Base-by-base conservation (phyloP, 2,113 vertebrate genomes). In the Megatriorchis doriae region DNA sequence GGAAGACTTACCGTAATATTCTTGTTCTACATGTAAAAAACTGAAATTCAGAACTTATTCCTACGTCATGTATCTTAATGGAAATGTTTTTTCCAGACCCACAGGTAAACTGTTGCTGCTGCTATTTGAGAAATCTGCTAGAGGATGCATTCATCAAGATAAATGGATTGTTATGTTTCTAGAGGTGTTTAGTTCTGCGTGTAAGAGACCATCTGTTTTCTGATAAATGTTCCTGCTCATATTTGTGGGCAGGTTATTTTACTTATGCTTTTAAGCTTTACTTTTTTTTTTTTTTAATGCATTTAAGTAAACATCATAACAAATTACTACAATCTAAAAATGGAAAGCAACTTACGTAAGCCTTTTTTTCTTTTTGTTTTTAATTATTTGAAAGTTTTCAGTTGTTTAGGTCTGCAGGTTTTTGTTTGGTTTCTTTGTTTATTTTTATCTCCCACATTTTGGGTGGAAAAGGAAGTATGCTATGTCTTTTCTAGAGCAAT, bases 71-170 rank as follows among this genome's bases (percentile, higher is more conserved):
- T 58, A 18, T 68, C 56, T 66, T 73, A 32, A 43, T 31, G 31
- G 65, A 94, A 75, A 61, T n/a, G 19, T 32, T 13, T 43, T 86
- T 97, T 94, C 79, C 70, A 91, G 91, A 74, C 38, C 52, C 15
- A 3, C 78, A 96, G 97, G 63, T 94, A 95, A 97, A 95, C 81
- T 94, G 89, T 77, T 90, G 80, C 6, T 53, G 72, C 65, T 96
- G 90, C 50, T 97, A 9, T 50, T 97, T 97, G 93, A 96, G 90
- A 86, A 97, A 96, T 94, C 74, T 98, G 95, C 97, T 98, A 96
- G 93, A 98, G 93, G 97, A 97, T 96, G 63, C 91, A 95, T 96
- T 97, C 97, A 98, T 98, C 96, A 98, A 98, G 97, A 98, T 98
- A 98, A 98, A 98, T 98, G 97, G 93, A 96, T 97, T 97, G 93